Conservation (phyloP, 2,888 invertebrate genomes). For the Spialia ferax region DNA sequence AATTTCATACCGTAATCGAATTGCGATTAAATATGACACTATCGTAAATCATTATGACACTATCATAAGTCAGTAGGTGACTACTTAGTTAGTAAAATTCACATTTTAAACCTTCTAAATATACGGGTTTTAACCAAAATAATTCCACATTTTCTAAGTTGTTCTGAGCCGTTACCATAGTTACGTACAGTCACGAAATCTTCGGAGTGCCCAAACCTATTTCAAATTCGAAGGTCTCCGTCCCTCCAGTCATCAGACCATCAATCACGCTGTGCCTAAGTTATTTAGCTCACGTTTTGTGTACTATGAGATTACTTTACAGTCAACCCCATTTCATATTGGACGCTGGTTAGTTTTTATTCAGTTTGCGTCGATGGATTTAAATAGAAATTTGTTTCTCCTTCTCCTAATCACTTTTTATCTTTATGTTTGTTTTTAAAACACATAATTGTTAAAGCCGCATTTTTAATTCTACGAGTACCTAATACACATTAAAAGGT, state of each 20-base stretch:
- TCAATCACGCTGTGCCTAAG: conserved; percentile 18
- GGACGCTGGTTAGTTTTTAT: background rate
- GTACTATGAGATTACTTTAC: conserved; percentile 17
- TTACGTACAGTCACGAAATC: background rate
- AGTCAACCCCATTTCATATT: conserved; percentile 14
- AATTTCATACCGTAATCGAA: too few relatives aligned
- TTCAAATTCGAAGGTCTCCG: background rate
- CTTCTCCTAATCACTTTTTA: too few relatives aligned
- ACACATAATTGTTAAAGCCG: background rate
- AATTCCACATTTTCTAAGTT: background rate
- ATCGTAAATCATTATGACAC: too few relatives aligned
- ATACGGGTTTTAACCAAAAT: too few relatives aligned
- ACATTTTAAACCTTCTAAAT: too few relatives aligned
- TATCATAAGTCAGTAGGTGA: too few relatives aligned
- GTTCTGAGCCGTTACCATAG: background rate
- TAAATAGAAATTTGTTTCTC: background rate
- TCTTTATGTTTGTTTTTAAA: background rate
- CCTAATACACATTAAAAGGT: too few relatives aligned
- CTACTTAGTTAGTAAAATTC: too few relatives aligned
- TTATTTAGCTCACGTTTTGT: conserved; percentile 30
- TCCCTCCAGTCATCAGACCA: conserved; percentile 20
- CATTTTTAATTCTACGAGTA: too few relatives aligned
- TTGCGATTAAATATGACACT: too few relatives aligned
- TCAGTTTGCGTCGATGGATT: background rate
- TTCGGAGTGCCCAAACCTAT: background rate